Base-by-base conservation (phyloP, 2,797 vertebrate genomes). In the Siniperca undulata region DNA sequence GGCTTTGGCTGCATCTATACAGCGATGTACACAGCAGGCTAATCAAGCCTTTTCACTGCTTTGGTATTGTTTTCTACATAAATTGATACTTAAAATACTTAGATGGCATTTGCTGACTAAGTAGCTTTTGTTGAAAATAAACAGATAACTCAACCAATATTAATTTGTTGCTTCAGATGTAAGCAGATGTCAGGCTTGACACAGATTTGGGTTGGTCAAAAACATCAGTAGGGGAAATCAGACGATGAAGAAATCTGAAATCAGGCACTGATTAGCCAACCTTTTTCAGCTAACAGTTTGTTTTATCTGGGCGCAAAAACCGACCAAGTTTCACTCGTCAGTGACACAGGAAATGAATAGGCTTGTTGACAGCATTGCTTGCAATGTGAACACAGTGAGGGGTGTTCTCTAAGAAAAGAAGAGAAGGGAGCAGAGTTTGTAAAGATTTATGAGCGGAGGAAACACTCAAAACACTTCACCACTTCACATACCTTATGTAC, bases 81-180 rank as follows among this genome's bases (percentile, higher is more conserved):
- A 46, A 61, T 48, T 73, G 9, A 82, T 59, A 42, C 24, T 24
- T 7, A 16, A 50, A 9, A 46, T 36, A 40, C 5, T 44, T 38
- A 30, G 2, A 40, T 38, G 50, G 22, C 22, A 24, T 40, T 42
- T 27, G 6, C 3, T 36, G 4, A 46, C 24, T 46, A 48, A n/a
- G 14, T 55, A 22, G 6, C 17, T 58, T 42, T 58, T 72, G 50
- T 52, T 73, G 3, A 36, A 70, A 65, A 68, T 22, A 53, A 78
- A 30, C 4, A 5, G 5, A 59, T 6, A 60, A n/a, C 22, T 24
- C 9, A 52, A 22, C 2, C 16, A 11, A 27, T 53, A 17, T 11
- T 67, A 0, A 52, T 53, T 70, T 72, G 27, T 53, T 5, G 11
- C 53, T 62, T 59, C 27, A 59, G 5, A 16, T 38, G 11, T 7